phyloP scores from a whole-genome alignment of 2,888 invertebrate species.

The Oasisia sp. region DNA sequence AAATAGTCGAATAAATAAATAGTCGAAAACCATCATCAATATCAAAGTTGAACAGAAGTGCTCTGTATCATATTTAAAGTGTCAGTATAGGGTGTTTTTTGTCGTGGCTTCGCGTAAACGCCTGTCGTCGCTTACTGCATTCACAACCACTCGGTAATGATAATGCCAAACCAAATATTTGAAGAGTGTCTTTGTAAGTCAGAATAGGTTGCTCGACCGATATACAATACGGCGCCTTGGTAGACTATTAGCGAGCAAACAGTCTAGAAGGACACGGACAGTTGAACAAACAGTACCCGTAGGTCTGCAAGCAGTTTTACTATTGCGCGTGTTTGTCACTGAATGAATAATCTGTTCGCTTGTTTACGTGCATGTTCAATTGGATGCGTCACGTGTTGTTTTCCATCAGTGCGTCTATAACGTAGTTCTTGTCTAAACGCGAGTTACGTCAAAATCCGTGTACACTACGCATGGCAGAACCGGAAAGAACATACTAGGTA shows the following conservation, averaged over 20 bases:
- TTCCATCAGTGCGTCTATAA: no score
- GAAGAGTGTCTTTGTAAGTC: slow-evolving; percentile 3
- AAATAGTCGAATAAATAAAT: not conserved
- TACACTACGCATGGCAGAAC: no score
- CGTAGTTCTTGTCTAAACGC: no score
- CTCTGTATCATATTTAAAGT: not conserved
- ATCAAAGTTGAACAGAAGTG: not conserved
- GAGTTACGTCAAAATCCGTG: no score
- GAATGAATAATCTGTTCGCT: no score
- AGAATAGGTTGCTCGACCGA: not conserved
- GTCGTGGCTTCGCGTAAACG: not conserved
- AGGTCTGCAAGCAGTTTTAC: not conserved
- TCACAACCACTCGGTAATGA: not conserved
- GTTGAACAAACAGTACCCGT: not conserved
- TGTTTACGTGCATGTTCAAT: no score
- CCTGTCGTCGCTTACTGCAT: not conserved
- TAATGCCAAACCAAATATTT: not conserved
- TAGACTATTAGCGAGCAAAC: not conserved
- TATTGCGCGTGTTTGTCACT: not conserved
- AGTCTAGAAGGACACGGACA: not conserved
- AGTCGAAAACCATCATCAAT: not conserved
- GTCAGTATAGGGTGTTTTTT: not conserved
- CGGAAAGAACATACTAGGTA: no score
- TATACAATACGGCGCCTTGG: not conserved
- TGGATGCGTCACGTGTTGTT: no score